Evolutionary conservation across 2,113 vertebrate genomes (phyloP).

Genomic region (Corythaixoides concolor): DNA sequence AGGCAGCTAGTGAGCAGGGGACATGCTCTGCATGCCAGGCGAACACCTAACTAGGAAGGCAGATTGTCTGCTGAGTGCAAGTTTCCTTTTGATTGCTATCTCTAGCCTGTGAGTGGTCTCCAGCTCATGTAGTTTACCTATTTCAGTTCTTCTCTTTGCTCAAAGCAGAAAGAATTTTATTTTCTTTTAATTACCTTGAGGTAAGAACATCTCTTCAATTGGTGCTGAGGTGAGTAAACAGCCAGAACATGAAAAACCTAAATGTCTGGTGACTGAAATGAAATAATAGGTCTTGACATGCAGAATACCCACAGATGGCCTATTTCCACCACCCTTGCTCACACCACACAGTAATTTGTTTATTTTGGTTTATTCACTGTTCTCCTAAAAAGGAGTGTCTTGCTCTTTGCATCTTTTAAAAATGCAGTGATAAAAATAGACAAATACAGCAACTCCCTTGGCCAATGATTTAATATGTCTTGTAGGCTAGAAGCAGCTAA

Average conservation of each 20-base stretch:
- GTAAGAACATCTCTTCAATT: neutral
- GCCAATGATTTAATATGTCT: neutral
- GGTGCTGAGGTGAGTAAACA: neutral
- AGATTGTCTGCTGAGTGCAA: neutral
- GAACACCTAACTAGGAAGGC: neutral
- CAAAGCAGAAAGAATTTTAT: neutral
- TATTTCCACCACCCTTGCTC: neutral
- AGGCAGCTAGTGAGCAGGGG: neutral
- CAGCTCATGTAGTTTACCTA: neutral
- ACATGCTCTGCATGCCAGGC: neutral
- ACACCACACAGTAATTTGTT: slow-evolving; percentile 1
- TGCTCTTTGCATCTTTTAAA: neutral
- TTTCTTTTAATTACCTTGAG: neutral
- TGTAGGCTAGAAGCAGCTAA: neutral
- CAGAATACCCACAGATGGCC: neutral
- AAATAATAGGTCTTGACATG: slow-evolving; percentile 1
- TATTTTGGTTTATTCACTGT: slow-evolving; percentile 31
- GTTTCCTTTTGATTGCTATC: neutral
- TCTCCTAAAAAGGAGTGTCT: slow-evolving; percentile 27
- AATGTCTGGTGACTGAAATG: neutral
- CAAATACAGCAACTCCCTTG: neutral
- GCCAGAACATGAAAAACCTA: neutral
- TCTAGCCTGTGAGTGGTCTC: neutral
- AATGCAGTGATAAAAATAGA: slow-evolving; percentile 25
- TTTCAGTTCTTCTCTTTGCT: neutral